Base-by-base conservation (phyloP, 2,113 vertebrate genomes). In the Plectropomus leopardus region DNA sequence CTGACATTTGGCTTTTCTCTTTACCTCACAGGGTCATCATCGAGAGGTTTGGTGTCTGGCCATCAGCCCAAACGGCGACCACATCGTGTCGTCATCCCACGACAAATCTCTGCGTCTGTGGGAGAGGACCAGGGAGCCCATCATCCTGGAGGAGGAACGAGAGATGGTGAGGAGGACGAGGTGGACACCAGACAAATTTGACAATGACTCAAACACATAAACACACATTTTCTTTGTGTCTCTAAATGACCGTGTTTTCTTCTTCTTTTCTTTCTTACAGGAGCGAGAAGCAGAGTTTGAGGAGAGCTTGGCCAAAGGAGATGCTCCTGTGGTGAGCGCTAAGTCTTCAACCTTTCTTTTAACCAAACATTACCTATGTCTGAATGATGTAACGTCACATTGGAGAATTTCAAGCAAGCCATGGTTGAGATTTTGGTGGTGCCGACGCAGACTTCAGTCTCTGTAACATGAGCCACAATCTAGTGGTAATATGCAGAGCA, bases 81-180 rank as follows among this genome's bases (percentile, higher is more conserved):
- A 98, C 0, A 23, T 99, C 0, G 97, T 97, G 54, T 98, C 98
- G 0, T 94, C 97, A 0, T 98, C 98, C 42, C 98, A 99, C 53
- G 98, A 99, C 93, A 99, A 98, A 84, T 98, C 98, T 1, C 92
- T 99, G 79, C 96, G 98, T 4, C 96, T 99, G 44, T 99, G 98
- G 98, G 97, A 99, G 86, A 96, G 98, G 83, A 99, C 97, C 0
- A 96, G 96, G 73, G 98, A 99, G 72, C 97, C 96, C 1, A 96
- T 99, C 64, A 95, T 99, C 82, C 92, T 99, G 82, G 97, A 99
- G 82, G 98, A 99, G 88, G 98, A 99, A 71, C 95, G 94, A 44
- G 98, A 99, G 90, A 97, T 96, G 97, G 98, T 99, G 76, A 96
- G 95, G 61, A 23, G 24, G 11, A 1, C 4, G 0, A 53, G 13